Evolutionary conservation across 1,140 invertebrate genomes (phyloP), one percentile per base, ranked within the genome.

Genomic region (Psilanteris sp.): DNA sequence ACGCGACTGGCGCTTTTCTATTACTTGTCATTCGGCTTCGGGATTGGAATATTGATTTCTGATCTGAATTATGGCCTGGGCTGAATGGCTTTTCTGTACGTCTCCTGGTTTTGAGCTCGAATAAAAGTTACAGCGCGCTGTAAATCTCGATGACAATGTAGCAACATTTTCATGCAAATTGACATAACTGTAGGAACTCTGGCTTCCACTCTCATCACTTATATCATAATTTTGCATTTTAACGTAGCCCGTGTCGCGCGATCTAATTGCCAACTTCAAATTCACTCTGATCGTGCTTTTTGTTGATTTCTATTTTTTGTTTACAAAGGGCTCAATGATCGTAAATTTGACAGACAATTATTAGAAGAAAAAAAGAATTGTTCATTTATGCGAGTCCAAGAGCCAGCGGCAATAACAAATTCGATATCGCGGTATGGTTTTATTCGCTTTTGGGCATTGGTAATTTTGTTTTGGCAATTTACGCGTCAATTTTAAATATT

Each of bases 161-260:
- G 61, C 37, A 68, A 75, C 71, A 55, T 75, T 75, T 68, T 75
- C 55, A 66, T 75, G 62, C 48, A 68, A 75, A 68, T 68, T 57
- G 62, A 75, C 62, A 39, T 61, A 64, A 55, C 55, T 41, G 31
- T 55, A 57, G 48, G 64, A 68, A 75, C 64, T 68, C 72, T 68
- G 48, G 62, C 57, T 75, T 75, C 72, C 64, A 75, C 64, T 75
- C 72, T 75, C 72, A 75, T 75, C 72, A 43, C 57, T 68, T 75
- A 57, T 62, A 57, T 68, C 72, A 75, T 68, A 75, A 68, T 68
- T 75, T 75, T 44, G 41, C 55, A 62, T 67, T 67, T 48, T 46
- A 20, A 43, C 54, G 59, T 22, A 31, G 37, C 36, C 66, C 50
- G 64, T 26, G 44, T 73, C 52, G 43, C 52, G 32, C 34, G 59